Base-by-base conservation (phyloP, 37 sponge, comb jelly and placozoan genomes). In the Diacarnus erythraeanus region DNA sequence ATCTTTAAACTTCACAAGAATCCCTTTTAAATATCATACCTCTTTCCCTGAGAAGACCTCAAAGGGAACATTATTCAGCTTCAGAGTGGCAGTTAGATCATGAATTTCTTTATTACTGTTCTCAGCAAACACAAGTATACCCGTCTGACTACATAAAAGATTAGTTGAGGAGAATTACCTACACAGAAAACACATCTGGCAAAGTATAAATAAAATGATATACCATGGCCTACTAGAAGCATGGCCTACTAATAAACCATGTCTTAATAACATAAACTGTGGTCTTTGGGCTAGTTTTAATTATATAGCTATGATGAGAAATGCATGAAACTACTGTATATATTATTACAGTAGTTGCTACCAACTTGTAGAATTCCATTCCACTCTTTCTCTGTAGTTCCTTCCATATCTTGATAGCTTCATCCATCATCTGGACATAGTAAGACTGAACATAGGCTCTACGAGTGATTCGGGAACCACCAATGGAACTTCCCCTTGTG, bases 401-500 rank as follows among this genome's bases (percentile, higher is more conserved):
- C 5, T 44, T 69, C 96, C 93, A 96, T 72, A 92, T 25, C 25
- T 63, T 61, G 78, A 71, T 92, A 21, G 92, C 89, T 37, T 89
- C 88, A 2, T 84, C 51, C 96, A 96, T 92, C 90, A 96, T 89
- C 5, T 78, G 88, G 15, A 82, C 88, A 73, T 89, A 96, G 74
- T 64, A 83, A 0, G 61, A 56, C 71, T 82, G 43, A 31, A 34
- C 56, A 64, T 96, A 96, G 38, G 75, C 87, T 37, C 66, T 70
- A 22, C 96, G 47, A 36, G 90, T 96, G 69, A 92, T 87, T 6
- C 96, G 70, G 23, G 87, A 84, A 2, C 84, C 75, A 33, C 96
- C 96, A 78, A 89, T 90, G 29, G 96, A 96, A 44, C 96, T 96
- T 44, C 96, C 96, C 4, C 93, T 79, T 36, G 80, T 96, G 71